A percentile compares a stretch with the other conserved stretches of the same genome.
Evolutionary conservation across 1,140 invertebrate species (phyloP).

Genomic region (Heliconius hewitsoni): DNA sequence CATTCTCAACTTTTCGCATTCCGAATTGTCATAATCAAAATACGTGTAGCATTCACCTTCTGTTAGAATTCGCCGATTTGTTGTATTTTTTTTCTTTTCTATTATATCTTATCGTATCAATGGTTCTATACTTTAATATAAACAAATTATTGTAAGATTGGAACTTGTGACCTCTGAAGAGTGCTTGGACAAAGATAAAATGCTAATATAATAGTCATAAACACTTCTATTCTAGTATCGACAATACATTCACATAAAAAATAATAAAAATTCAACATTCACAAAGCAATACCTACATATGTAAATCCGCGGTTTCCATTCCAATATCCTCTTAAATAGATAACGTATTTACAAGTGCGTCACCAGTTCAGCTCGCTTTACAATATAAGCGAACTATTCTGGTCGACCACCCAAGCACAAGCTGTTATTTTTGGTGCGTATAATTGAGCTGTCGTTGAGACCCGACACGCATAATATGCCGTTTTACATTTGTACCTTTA

Average conservation of each 20-base stretch:
- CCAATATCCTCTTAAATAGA: slow-evolving; percentile 18
- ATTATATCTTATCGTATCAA: no score
- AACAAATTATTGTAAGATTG: background rate
- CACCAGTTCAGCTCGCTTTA: slow-evolving; percentile 40
- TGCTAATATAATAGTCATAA: background rate
- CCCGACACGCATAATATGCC: slow-evolving; percentile 67
- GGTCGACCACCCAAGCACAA: slow-evolving; percentile 66
- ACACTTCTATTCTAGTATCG: background rate
- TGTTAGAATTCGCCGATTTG: no score
- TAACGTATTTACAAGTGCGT: slow-evolving; percentile 9
- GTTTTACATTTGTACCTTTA: slow-evolving; percentile 63
- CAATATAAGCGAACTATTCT: slow-evolving; percentile 58
- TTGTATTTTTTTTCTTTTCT: no score
- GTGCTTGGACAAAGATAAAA: background rate
- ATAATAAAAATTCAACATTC: background rate
- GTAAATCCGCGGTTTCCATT: slow-evolving; percentile 16
- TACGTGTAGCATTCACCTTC: no score
- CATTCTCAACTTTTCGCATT: no score
- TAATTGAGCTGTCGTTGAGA: slow-evolving; percentile 74
- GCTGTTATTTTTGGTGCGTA: slow-evolving; percentile 75
- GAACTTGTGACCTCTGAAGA: background rate
- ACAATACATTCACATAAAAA: background rate
- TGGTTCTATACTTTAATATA: no score
- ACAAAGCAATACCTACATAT: background rate
- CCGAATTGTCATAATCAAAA: no score